Evolutionary conservation across 2,113 vertebrate species (phyloP).

Genomic region (Myrmecophaga tridactyla): DNA sequence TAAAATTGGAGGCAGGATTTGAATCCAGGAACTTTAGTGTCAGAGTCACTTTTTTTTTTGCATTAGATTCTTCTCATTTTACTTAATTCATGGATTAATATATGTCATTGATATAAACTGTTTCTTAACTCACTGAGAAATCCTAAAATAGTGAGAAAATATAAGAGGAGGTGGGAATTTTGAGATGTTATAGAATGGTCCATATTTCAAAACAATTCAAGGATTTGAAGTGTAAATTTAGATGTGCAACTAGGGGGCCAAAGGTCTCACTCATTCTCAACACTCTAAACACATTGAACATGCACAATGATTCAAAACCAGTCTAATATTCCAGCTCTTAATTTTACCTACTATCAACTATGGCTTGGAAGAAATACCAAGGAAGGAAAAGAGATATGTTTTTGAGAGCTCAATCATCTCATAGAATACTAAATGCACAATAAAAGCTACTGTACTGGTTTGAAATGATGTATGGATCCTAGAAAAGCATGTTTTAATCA

Average conservation of each 20-base stretch:
- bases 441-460: no score
- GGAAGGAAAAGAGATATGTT: no score
- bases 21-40: neutral
- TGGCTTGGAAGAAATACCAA: no score
- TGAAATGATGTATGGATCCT: no score
- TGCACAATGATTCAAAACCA: neutral
- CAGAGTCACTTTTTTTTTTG: neutral
- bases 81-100: neutral
- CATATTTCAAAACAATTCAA: neutral
- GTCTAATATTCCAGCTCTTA: no score
- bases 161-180: neutral
- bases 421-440: no score
- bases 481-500: no score
- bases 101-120: neutral
- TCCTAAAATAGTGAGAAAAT: neutral
- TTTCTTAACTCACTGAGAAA: neutral
- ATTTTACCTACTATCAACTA: no score
- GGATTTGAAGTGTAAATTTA: neutral
- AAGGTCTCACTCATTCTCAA: neutral
- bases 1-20: neutral
- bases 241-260: fast-evolving
- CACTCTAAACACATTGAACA: neutral
- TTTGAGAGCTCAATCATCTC: no score
- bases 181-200: neutral
- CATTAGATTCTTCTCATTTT: neutral